Conservation (phyloP, 2,888 invertebrate genomes). For the Scaptomyza cyrtandrae region DNA sequence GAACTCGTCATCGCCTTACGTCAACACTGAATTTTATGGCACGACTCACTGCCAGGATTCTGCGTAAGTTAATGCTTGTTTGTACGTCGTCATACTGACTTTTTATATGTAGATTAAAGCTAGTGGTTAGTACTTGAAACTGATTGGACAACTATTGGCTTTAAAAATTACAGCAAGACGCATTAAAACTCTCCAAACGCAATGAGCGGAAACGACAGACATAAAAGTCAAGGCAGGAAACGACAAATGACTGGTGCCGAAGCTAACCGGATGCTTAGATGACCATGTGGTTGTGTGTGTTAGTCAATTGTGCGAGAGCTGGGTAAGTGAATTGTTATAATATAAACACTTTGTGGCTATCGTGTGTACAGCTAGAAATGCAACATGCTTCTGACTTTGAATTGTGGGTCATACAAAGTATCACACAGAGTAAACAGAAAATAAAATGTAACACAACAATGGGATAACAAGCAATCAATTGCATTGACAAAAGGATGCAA, state of each 20-base stretch:
- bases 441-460: neutral
- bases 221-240: constrained; percentile 65
- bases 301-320: constrained; percentile 3
- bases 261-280: constrained; percentile 37
- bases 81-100: constrained; percentile 21
- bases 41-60: constrained; percentile 19
- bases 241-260: constrained; percentile 27
- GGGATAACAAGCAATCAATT: neutral
- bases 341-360: constrained; percentile 63
- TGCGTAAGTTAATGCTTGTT: constrained; percentile 24
- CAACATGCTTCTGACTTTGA: neutral
- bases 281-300: constrained; percentile 6
- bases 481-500: neutral
- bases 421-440: neutral
- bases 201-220: constrained; percentile 49
- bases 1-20: constrained; percentile 48
- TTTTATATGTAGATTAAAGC: constrained; percentile 73
- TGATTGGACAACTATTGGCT: constrained; percentile 78
- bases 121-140: constrained; percentile 67
- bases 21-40: constrained; percentile 70
- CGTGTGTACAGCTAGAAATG: neutral
- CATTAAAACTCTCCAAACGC: constrained; percentile 61
- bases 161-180: constrained; percentile 70
- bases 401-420: neutral
- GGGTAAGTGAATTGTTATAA: constrained; percentile 60